Evolutionary conservation across 2,113 vertebrate genomes (phyloP), one percentile per base, ranked within the genome.

Genomic region (Austrofundulus limnaeus): DNA sequence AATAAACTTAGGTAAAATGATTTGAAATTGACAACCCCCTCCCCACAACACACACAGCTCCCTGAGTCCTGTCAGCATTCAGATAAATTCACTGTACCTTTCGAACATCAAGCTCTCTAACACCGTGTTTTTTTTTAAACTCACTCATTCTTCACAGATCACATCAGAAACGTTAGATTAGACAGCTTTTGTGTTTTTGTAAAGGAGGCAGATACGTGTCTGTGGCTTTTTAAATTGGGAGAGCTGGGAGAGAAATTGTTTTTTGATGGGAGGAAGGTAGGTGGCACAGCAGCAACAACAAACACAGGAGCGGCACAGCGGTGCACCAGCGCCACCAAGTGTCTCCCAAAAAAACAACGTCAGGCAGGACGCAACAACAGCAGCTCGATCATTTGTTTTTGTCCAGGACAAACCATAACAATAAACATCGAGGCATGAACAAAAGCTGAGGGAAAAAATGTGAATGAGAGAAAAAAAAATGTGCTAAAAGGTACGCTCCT

Each of bases 261-360:
- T 81, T 70, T 69, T 67, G 82, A 81, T 74, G 66, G 67, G 66
- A 61, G 56, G 57, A 31, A 78, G 72, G 75, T 58, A 61, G 74
- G 80, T 49, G 74, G 73, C 66, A 39, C 24, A 15, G 66, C 47
- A 61, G 79, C 79, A 69, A 61, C 46, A 63, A 72, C 61, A 73
- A 78, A 56, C 39, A 0, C 9, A 0, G 24, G 2, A 0, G 52
- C 5, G 2, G 6, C 60, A 53, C 38, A 54, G 28, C 13, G 38
- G 85, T 13, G 60, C 89, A 74, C n/a, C 79, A 88, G 84, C 87
- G 61, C 85, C 89, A 86, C 67, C 87, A 73, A 74, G 89, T 84
- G 89, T 20, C 21, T 1, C 21, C 0, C 16, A 56, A 39, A 50
- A n/a, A 75, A 84, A 88, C 14, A 84, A 2, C 4, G 7, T 28